Percentiles rank a stretch among this genome's conserved stretches.
These are phyloP conservation scores for Pediacus dermestoides DNA, from an alignment of 2,888 invertebrate genomes.

Conservation along the genomic window DNA sequence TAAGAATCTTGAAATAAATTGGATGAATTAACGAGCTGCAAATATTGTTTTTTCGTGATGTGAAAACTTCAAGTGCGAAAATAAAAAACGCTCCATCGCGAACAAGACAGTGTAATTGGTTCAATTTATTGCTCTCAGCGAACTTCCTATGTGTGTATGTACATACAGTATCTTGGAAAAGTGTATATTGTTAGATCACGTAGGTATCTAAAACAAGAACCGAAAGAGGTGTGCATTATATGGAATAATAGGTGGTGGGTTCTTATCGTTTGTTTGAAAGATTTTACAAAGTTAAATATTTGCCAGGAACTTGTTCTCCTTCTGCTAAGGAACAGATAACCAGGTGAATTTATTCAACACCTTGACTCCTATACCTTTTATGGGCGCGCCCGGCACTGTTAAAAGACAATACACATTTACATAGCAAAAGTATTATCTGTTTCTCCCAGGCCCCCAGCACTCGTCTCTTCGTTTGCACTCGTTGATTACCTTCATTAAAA, in stretches of 20 bases:
- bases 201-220: slow-evolving; percentile 4
- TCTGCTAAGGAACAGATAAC: slow-evolving; percentile 41
- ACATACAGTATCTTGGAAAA: no score
- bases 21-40: no score
- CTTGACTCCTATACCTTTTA: slow-evolving; percentile 39
- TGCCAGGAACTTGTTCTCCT: slow-evolving; percentile 38
- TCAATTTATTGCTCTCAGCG: no score
- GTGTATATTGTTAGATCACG: slow-evolving; percentile 5
- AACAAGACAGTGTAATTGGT: no score
- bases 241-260: slow-evolving; percentile 6
- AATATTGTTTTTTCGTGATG: no score
- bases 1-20: no score
- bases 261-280: slow-evolving; percentile 23
- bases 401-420: slow-evolving; percentile 46
- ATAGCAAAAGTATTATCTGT: slow-evolving; percentile 44
- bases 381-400: slow-evolving; percentile 23
- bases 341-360: slow-evolving; percentile 42
- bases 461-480: slow-evolving; percentile 20
- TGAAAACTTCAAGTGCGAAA: no score
- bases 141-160: no score
- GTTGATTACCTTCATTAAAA: slow-evolving; percentile 26
- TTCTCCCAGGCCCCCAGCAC: slow-evolving; percentile 24
- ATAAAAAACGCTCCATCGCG: no score
- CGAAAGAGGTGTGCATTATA: slow-evolving; percentile 4
- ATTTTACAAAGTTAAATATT: slow-evolving; percentile 44